These are phyloP conservation scores for Dromococcyx pavoninus DNA, from an alignment of 2,797 vertebrate species.

Conservation along the genomic window DNA sequence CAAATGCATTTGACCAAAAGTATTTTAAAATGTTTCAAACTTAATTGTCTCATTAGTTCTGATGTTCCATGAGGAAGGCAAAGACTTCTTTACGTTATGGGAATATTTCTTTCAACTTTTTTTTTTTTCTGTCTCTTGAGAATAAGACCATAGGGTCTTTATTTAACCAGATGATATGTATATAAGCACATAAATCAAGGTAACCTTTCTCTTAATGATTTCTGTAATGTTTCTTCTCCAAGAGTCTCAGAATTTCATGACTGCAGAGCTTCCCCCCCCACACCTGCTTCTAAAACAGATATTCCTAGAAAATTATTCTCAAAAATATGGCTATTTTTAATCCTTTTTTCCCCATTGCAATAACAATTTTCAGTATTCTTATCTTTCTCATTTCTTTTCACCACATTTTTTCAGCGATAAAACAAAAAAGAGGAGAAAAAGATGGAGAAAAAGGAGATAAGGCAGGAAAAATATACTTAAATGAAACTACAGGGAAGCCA, in stretches of 20 bases:
- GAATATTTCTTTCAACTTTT: not conserved
- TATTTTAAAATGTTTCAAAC: constrained; percentile 58
- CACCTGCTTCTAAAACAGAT: not conserved
- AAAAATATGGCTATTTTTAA: not conserved
- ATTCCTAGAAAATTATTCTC: not conserved
- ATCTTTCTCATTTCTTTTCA: not conserved
- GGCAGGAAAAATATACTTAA: not conserved
- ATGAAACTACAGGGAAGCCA: not conserved
- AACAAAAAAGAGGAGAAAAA: not conserved
- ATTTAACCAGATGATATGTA: not conserved
- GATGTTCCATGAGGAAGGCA: not conserved
- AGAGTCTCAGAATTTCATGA: not conserved
- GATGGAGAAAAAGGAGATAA: not conserved
- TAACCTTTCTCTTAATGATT: not conserved
- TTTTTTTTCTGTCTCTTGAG: not conserved
- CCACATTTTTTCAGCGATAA: not conserved
- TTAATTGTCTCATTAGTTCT: constrained; percentile 54
- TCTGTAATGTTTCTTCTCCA: not conserved
- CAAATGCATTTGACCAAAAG: constrained; percentile 54
- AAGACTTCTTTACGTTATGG: not conserved
- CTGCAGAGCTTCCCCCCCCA: not conserved
- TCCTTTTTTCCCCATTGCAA: not conserved
- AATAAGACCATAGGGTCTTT: not conserved
- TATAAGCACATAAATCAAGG: not conserved
- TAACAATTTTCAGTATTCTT: not conserved